These are phyloP conservation scores for Lasiommata megera DNA, from an alignment of 2,888 invertebrate species.

Conservation along the genomic window DNA sequence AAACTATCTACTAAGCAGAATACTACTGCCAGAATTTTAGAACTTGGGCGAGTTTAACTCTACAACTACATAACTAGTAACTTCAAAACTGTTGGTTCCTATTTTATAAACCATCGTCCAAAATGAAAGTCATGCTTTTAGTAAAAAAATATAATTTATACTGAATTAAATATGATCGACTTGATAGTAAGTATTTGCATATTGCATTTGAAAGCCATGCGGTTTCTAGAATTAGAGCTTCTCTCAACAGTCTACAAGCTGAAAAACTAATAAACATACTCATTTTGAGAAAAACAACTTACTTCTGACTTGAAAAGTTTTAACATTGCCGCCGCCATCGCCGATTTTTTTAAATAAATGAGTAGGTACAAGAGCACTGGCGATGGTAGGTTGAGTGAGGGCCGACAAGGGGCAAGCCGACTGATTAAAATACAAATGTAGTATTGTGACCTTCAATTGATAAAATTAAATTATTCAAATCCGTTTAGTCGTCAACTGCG, in stretches of 20 bases:
- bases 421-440: conserved; percentile 70
- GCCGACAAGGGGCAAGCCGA: conserved; percentile 37
- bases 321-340: conserved; percentile 68
- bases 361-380: conserved; percentile 26
- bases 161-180: neutral
- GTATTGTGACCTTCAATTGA: conserved; percentile 70
- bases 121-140: no score
- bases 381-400: neutral
- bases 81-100: no score
- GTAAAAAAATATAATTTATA: no score
- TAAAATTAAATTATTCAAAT: conserved; percentile 60
- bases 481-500: conserved; percentile 42
- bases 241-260: neutral
- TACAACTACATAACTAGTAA: no score
- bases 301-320: conserved; percentile 72
- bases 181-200: neutral
- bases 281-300: conserved; percentile 42
- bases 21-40: no score
- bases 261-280: neutral
- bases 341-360: conserved; percentile 32
- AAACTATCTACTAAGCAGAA: no score
- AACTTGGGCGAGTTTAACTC: no score
- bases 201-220: neutral
- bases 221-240: neutral
- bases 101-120: no score